Conservation (phyloP, 53 echinoderm and acorn worm species). For the Apostichopus leukothele region DNA sequence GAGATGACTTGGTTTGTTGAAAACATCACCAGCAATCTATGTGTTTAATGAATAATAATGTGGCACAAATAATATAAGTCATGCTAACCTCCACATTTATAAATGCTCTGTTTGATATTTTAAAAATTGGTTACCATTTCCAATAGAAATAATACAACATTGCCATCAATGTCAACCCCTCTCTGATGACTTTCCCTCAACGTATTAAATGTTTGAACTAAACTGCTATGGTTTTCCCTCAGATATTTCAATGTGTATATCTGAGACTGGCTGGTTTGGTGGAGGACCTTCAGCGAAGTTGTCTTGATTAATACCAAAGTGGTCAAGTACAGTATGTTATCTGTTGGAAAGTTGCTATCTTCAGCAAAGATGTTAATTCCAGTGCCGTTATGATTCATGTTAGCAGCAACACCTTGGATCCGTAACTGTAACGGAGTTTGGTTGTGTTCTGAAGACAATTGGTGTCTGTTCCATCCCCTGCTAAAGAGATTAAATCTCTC, state of each 20-base stretch:
- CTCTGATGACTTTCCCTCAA: not conserved
- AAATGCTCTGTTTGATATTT: no score
- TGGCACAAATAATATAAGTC: no score
- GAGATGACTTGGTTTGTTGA: no score
- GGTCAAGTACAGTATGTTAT: not conserved
- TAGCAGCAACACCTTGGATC: not conserved
- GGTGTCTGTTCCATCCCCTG: slow-evolving; percentile 1
- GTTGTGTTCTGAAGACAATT: not conserved
- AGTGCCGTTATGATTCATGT: not conserved
- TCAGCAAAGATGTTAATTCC: not conserved
- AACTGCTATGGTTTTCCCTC: not conserved
- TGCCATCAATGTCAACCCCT: not conserved
- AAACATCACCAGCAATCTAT: no score
- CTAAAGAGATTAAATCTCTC: not conserved
- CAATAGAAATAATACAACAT: not conserved
- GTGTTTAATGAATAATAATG: no score
- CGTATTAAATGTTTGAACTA: not conserved
- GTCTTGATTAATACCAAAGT: not conserved
- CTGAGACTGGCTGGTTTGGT: not conserved
- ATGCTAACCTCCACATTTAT: no score
- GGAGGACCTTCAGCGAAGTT: not conserved
- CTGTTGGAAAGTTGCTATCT: not conserved
- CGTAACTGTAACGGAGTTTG: not conserved
- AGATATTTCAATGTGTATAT: not conserved
- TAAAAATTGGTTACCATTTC: not conserved